Conservation (phyloP, 2,113 vertebrate species). For the Pseudopipra pipra region DNA sequence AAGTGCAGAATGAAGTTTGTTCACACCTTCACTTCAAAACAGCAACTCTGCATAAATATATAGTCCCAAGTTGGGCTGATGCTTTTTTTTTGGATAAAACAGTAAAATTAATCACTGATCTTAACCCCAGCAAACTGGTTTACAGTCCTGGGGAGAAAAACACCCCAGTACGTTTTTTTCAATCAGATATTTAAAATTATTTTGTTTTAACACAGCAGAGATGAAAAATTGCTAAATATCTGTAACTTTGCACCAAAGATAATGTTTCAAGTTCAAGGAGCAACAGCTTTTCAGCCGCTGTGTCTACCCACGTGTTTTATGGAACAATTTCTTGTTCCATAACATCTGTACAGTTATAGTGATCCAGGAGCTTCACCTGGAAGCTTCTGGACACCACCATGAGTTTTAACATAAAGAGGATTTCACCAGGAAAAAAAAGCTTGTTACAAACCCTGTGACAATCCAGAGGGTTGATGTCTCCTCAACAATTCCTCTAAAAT, state of each 20-base stretch:
- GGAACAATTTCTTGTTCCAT: neutral
- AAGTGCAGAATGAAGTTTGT: neutral
- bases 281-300: neutral
- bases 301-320: fast-evolving
- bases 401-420: neutral
- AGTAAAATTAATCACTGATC: neutral
- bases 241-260: neutral
- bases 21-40: neutral
- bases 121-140: neutral
- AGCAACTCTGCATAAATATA: fast-evolving
- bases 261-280: neutral
- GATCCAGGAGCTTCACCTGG: neutral
- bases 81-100: neutral
- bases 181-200: neutral
- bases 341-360: too few relatives aligned
- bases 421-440: neutral
- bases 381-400: neutral
- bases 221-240: neutral
- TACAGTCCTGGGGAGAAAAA: neutral
- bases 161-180: neutral
- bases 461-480: neutral
- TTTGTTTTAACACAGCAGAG: neutral
- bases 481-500: neutral
- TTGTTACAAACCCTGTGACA: neutral
- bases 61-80: fast-evolving